phyloP scores from a whole-genome alignment of 23 tunicate species.

The Styela plicata region DNA sequence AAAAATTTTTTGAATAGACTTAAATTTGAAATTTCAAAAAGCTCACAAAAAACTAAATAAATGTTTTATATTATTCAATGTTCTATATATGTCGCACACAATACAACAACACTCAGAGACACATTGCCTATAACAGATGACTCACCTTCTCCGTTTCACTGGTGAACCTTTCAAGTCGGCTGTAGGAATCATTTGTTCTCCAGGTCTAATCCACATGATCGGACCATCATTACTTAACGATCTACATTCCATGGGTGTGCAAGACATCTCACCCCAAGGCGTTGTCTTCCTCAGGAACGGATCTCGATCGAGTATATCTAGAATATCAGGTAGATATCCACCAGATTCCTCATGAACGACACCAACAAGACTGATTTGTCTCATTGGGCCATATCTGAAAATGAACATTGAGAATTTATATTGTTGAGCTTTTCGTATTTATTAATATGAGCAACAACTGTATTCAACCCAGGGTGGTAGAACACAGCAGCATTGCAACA shows the following conservation, averaged over 20 bases:
- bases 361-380: constrained; percentile 91
- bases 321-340: constrained; percentile 65
- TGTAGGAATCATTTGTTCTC: constrained; percentile 96
- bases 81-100: no score
- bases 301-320: constrained; percentile 73
- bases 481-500: no score
- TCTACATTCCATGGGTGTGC: constrained; percentile 47
- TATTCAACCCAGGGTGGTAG: no score
- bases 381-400: constrained; percentile 88
- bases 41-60: no score
- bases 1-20: no score
- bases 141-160: constrained; percentile 12
- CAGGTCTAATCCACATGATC: constrained; percentile 93
- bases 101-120: no score
- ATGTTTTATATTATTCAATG: no score
- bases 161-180: constrained; percentile 59
- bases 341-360: constrained; percentile 91
- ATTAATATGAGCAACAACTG: no score
- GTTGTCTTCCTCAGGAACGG: constrained; percentile 69
- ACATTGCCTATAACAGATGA: not conserved
- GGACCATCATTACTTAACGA: constrained; percentile 90
- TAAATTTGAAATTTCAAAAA: no score
- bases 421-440: no score
- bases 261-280: constrained; percentile 98
- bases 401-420: no score